Evolutionary conservation across 2,888 invertebrate species (phyloP), one percentile per base, ranked within the genome.

Genomic region (Drosophila nigritarsus): DNA sequence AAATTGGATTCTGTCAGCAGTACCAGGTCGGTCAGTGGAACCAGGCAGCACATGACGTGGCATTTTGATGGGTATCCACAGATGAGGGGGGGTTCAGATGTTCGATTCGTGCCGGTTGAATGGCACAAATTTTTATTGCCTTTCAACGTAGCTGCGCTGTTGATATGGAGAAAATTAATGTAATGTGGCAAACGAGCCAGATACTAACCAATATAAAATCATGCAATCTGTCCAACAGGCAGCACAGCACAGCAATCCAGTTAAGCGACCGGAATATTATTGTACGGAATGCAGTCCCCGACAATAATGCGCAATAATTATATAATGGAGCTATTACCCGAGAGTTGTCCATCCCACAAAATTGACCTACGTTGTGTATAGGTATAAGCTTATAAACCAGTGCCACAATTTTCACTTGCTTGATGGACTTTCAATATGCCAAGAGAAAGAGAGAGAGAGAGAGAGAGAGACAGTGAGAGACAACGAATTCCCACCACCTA

Each of bases 111-210:
- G 73, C 70, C 76, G 74, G 77, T 81, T 90, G 90, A 87, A 89
- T 87, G 87, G 87, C 90, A 90, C 76, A 83, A 87, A 90, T 78
- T 87, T 87, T 76, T 90, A 87, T 90, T 87, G 85, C 80, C 89
- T 80, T 86, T 78, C 86, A 83, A 74, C 87, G 64, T 61, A 55
- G 67, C 60, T 75, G 71, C 63, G 40, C 38, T 38, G 65, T 69
- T 78, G 78, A 78, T 64, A 73, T 34, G 69, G 34, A 69, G 69
- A 34, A 79, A 79, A 81, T 82, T 78, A 74, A 79, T 79, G 78
- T 70, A 69, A 81, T 79, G 78, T 73, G 78, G 78, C 82, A 73
- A 81, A 55, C 65, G 65, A 69, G 61, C 20, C 68, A 61, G 73
- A 49, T 55, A 56, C 81, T 59, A 62, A 49, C 80, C 72, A 71